These are phyloP conservation scores for Cheumatopsyche charites DNA, from an alignment of 1,140 invertebrate species.

Conservation along the genomic window DNA sequence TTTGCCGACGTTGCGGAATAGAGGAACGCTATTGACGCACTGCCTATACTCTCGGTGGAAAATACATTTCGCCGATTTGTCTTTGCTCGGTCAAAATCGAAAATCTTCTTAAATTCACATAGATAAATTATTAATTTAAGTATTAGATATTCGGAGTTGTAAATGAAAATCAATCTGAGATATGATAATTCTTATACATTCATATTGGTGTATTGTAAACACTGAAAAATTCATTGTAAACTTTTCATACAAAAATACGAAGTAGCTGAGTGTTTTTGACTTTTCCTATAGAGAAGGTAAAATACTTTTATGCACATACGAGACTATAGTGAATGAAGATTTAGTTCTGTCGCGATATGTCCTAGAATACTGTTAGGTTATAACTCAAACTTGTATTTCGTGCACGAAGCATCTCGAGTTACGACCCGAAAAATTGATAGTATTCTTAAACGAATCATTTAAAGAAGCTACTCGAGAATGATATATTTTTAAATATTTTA, in stretches of 20 bases:
- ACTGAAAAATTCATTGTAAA: not conserved
- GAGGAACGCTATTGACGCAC: no score
- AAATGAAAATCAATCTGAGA: no score
- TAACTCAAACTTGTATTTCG: constrained; percentile 26
- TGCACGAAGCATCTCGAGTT: not conserved
- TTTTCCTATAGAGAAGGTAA: not conserved
- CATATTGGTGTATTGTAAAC: not conserved
- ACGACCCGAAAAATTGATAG: constrained; percentile 37
- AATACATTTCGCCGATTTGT: no score
- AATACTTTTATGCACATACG: not conserved
- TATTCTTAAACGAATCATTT: constrained; percentile 35
- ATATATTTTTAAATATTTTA: not conserved
- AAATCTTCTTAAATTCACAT: no score
- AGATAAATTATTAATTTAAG: no score
- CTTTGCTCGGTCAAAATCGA: no score
- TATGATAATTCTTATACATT: not conserved
- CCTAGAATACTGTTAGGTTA: constrained; percentile 30
- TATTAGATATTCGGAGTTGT: no score
- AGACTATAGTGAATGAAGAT: constrained; percentile 29
- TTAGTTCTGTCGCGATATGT: constrained; percentile 31
- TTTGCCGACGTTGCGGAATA: constrained; percentile 12
- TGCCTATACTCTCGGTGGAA: no score
- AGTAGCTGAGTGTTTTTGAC: no score
- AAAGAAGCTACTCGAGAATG: not conserved
- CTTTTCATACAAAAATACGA: constrained; percentile 14